These are phyloP conservation scores for Luperina nickerlii DNA, from an alignment of 2,888 invertebrate species.

Conservation along the genomic window DNA sequence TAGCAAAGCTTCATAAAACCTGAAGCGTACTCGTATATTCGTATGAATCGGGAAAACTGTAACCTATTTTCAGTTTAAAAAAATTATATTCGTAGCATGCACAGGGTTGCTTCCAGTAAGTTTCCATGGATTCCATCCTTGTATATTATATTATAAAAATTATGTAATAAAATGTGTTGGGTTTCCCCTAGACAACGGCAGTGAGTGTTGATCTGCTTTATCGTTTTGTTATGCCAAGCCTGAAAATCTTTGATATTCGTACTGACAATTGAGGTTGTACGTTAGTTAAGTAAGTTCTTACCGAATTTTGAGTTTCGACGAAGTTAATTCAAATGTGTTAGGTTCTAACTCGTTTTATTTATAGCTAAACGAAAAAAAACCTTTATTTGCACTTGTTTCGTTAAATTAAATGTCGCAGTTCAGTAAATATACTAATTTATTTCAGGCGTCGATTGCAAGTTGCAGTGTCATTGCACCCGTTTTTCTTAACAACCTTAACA, in stretches of 20 bases:
- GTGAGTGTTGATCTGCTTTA: not conserved
- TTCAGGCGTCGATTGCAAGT: conserved; percentile 62
- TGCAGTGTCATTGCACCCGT: conserved; percentile 59
- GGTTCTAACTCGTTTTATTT: not conserved
- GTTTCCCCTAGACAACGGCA: too few relatives aligned
- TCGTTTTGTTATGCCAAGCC: too few relatives aligned
- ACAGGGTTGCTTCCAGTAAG: not conserved
- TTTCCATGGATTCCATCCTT: not conserved
- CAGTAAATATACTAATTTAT: conserved; percentile 59
- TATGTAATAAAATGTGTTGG: too few relatives aligned
- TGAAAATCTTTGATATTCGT: not conserved
- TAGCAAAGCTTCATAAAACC: not conserved
- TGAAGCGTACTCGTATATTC: not conserved
- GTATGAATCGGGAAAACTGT: not conserved
- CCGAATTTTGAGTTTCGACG: not conserved
- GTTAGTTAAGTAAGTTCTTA: not conserved
- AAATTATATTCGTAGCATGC: not conserved
- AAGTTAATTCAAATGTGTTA: conserved; percentile 11
- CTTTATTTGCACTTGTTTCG: conserved; percentile 12
- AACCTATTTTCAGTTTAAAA: not conserved
- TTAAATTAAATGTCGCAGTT: conserved; percentile 52
- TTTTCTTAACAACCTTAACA: conserved; percentile 51
- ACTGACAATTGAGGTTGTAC: not conserved
- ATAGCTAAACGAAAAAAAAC: conserved; percentile 4
- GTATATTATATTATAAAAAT: not conserved